Evolutionary conservation across 2,113 vertebrate species (phyloP), one percentile per base, ranked within the genome.

Genomic region (Eurypyga helias): DNA sequence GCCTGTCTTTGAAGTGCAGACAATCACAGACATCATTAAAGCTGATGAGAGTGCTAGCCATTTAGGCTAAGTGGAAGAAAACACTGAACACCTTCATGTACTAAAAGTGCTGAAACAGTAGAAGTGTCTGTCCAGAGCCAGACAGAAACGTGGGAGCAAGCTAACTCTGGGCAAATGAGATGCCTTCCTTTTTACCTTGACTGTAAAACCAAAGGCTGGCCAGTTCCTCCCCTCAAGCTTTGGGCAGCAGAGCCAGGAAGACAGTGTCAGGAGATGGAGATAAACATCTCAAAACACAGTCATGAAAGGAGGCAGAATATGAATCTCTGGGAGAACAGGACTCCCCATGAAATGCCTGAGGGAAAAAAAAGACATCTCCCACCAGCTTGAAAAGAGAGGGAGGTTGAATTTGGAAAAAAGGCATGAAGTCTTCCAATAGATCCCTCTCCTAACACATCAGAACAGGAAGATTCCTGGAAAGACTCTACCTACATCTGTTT

Each of bases 61-160:
- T 72, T 94, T 79, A 94, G 49, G 18, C 36, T 91, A 93, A 91
- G 54, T 54, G 33, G 52, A 94, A 94, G 71, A 94, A 93, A 79
- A 10, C 57, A 72, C 33, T 46, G 28, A 78, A 58, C 33, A 67
- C 29, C 25, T 91, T 62, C 26, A 49, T 31, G 31, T 36, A 90
- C 20, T 65, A 43, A 58, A 73, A 85, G 62, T 60, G 18, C 48
- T 91, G 52, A 83, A 89, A 71, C 7, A 76, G 58, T 16, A 84
- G n/a, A 85, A 82, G 28, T 24, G 13, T 72, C 33, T 75, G 36
- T 34, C 43, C 57, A 52, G 10, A 55, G 10, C 16, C 33, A 79
- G 61, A 64, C 10, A 60, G 48, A 81, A 72, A 69, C 19, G 19
- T 83, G 43, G 19, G 38, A 89, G 34, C 7, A 13, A 95, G 80